Percentiles rank a stretch among this genome's conserved stretches.
Evolutionary conservation across 2,888 invertebrate genomes (phyloP).

Genomic region (Seladonia tumulorum): DNA sequence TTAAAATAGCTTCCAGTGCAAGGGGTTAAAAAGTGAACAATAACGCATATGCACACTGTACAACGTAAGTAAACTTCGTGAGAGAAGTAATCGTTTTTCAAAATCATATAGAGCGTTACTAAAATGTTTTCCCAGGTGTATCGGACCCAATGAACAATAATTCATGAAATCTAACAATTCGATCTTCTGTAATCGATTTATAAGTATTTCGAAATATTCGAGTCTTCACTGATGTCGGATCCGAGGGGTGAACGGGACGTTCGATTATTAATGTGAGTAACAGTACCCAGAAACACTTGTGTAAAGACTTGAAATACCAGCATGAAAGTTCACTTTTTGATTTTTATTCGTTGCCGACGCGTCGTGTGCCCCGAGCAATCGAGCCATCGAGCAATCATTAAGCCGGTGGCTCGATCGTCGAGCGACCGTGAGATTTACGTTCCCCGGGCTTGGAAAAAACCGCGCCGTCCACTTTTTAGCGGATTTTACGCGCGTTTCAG

Average conservation of each 20-base stretch:
- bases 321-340: neutral
- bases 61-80: too few relatives aligned
- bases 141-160: too few relatives aligned
- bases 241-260: neutral
- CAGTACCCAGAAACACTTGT: neutral
- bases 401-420: constrained; percentile 7
- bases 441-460: constrained; percentile 4
- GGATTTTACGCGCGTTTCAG: constrained; percentile 21
- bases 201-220: neutral
- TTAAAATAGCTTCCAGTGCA: too few relatives aligned
- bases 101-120: too few relatives aligned
- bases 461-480: constrained; percentile 12
- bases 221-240: neutral
- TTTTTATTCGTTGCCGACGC: neutral
- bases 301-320: neutral
- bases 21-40: too few relatives aligned
- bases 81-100: too few relatives aligned
- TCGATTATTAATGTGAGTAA: neutral
- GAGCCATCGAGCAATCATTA: constrained; percentile 52
- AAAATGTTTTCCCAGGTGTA: too few relatives aligned
- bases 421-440: constrained; percentile 56
- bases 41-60: too few relatives aligned
- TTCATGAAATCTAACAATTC: too few relatives aligned
- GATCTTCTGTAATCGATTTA: neutral
- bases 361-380: constrained; percentile 30